phyloP scores from a whole-genome alignment of 1,140 invertebrate genomes.

The Drosophila orena region DNA sequence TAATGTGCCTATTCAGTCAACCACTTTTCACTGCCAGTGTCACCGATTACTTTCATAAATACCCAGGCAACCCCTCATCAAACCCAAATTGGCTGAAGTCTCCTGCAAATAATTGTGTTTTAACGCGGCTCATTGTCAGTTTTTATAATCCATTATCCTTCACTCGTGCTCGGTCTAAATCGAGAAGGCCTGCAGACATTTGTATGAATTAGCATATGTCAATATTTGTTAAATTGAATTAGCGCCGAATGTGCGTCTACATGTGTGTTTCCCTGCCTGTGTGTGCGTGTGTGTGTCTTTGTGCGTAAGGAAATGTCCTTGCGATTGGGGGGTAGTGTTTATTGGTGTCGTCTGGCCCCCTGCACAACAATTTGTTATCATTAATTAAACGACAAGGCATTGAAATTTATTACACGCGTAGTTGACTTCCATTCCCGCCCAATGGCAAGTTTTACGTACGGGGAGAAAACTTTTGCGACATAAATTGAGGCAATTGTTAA shows the following conservation, averaged over 20 bases:
- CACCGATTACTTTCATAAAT: conserved; percentile 53
- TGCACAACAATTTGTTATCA: conserved; percentile 74
- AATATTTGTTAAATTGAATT: conserved; percentile 84
- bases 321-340: not conserved
- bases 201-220: conserved; percentile 82
- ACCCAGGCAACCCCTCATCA: conserved; percentile 45
- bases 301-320: conserved; percentile 2
- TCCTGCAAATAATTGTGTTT: conserved; percentile 80
- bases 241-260: conserved; percentile 46
- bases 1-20: conserved; percentile 52
- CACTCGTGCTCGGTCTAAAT: not conserved
- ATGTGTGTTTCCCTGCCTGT: conserved; percentile 15
- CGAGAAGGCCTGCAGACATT: conserved; percentile 62
- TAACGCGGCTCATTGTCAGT: conserved; percentile 78
- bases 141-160: conserved; percentile 81
- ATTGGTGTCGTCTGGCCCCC: conserved; percentile 33
- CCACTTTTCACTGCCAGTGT: conserved; percentile 9
- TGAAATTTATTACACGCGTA: conserved; percentile 83
- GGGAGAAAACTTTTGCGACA: conserved; percentile 69
- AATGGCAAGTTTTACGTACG: conserved; percentile 59
- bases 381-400: conserved; percentile 83
- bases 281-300: conserved; percentile 9
- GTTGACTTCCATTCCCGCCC: conserved; percentile 42
- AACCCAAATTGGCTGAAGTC: conserved; percentile 57
- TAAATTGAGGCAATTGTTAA: conserved; percentile 84